Conservation (phyloP, 2,797 vertebrate genomes). For the Acanthiza pusilla region DNA sequence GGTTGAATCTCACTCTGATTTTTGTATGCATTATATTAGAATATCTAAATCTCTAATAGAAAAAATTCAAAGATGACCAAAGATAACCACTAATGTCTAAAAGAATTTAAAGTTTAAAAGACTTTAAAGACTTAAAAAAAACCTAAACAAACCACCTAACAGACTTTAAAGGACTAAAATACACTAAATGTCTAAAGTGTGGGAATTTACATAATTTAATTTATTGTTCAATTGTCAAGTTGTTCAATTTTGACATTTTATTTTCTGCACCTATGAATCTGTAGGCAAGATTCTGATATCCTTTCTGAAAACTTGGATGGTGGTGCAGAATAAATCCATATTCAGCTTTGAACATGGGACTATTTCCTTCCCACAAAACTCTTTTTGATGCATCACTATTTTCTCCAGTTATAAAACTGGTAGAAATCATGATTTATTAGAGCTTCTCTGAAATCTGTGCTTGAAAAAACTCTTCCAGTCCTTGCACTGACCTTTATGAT, state of each 20-base stretch:
- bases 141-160: background rate
- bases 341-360: background rate
- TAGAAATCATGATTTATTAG: background rate
- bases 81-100: background rate
- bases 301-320: background rate
- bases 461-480: background rate
- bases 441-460: background rate
- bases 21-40: background rate
- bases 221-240: background rate
- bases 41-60: background rate
- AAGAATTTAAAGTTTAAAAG: background rate
- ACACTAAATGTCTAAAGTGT: background rate
- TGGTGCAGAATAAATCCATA: background rate
- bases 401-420: background rate
- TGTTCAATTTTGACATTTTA: background rate
- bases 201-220: background rate
- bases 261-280: background rate
- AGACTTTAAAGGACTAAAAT: background rate
- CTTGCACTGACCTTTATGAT: background rate
- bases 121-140: background rate
- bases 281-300: background rate
- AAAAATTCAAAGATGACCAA: background rate
- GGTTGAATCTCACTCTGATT: background rate
- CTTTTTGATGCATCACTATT: background rate
- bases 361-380: background rate